Conservation (phyloP, 2,113 vertebrate species). For the Takifugu flavidus region DNA sequence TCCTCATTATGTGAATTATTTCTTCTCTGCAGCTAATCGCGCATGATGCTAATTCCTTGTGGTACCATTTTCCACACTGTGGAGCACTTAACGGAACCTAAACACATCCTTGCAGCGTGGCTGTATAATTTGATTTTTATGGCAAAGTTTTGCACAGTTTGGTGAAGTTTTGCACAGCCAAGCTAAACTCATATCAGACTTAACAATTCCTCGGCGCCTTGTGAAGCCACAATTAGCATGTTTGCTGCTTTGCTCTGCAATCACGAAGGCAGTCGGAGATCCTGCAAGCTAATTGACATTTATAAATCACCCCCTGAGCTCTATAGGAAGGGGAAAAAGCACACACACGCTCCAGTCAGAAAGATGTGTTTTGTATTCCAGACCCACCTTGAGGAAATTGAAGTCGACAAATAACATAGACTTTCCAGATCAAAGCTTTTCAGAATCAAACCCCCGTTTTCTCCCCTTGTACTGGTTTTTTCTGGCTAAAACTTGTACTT, state of each 20-base stretch:
- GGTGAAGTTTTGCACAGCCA: neutral
- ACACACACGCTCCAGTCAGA: neutral
- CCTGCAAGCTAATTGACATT: too few relatives aligned
- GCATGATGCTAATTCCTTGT: slow-evolving; percentile 10
- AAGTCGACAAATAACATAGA: slow-evolving; percentile 1
- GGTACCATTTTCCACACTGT: slow-evolving; percentile 4
- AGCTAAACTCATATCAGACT: slow-evolving; percentile 7
- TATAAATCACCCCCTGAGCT: neutral
- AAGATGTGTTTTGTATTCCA: slow-evolving; percentile 8
- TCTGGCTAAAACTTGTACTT: slow-evolving; percentile 8
- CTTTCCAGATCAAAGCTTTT: slow-evolving; percentile 29
- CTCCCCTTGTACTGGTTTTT: slow-evolving; percentile 4
- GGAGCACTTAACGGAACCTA: slow-evolving; percentile 9
- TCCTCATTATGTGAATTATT: slow-evolving; percentile 40
- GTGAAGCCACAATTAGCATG: neutral
- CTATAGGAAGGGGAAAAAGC: neutral
- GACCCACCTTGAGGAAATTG: slow-evolving; percentile 13
- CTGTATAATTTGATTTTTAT: slow-evolving; percentile 18
- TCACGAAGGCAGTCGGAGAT: neutral
- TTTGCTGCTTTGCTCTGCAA: slow-evolving; percentile 1
- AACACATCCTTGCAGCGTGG: slow-evolving; percentile 1
- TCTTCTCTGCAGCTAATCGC: slow-evolving; percentile 2
- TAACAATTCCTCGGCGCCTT: slow-evolving; percentile 13
- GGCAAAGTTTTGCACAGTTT: slow-evolving; percentile 3
- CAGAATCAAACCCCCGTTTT: slow-evolving; percentile 18